A percentile compares a stretch with the other conserved stretches of the same genome.
These are phyloP conservation scores for Probosciger aterrimus DNA, from an alignment of 2,113 vertebrate genomes.

Conservation along the genomic window DNA sequence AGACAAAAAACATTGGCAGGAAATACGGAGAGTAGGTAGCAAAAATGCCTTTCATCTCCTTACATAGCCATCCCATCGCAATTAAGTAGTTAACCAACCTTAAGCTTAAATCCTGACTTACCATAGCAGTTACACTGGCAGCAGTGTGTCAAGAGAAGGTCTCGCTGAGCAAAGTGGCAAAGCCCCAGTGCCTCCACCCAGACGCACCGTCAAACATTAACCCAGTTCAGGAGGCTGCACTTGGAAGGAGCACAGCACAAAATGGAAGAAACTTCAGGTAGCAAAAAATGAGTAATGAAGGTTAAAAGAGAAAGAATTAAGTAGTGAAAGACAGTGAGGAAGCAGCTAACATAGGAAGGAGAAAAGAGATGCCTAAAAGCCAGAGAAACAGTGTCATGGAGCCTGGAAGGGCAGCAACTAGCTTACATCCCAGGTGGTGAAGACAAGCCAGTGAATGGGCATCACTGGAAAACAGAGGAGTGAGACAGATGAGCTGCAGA, in stretches of 20 bases:
- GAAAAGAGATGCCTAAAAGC: not conserved
- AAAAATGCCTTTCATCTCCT: not conserved
- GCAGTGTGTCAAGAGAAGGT: not conserved
- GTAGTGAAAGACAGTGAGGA: not conserved
- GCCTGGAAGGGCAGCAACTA: not conserved
- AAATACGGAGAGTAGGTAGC: not conserved
- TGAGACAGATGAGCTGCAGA: not conserved
- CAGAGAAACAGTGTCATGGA: not conserved
- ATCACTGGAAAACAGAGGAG: not conserved
- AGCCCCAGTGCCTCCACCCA: not conserved
- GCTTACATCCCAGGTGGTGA: not conserved
- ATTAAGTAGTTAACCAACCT: not conserved
- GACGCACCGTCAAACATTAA: not conserved
- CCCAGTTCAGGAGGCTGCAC: not conserved
- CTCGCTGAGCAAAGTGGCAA: not conserved
- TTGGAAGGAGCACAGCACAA: not conserved
- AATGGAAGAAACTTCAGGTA: not conserved
- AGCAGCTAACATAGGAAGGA: not conserved
- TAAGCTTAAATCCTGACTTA: constrained; percentile 12
- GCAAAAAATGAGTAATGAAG: not conserved
- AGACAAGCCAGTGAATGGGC: not conserved
- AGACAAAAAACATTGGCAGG: not conserved
- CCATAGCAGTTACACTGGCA: not conserved
- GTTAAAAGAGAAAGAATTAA: not conserved
- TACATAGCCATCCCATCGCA: not conserved